A percentile compares a stretch with the other conserved stretches of the same genome.
phyloP scores from a whole-genome alignment of 1,140 invertebrate genomes.

The Drosophila pallidifrons region DNA sequence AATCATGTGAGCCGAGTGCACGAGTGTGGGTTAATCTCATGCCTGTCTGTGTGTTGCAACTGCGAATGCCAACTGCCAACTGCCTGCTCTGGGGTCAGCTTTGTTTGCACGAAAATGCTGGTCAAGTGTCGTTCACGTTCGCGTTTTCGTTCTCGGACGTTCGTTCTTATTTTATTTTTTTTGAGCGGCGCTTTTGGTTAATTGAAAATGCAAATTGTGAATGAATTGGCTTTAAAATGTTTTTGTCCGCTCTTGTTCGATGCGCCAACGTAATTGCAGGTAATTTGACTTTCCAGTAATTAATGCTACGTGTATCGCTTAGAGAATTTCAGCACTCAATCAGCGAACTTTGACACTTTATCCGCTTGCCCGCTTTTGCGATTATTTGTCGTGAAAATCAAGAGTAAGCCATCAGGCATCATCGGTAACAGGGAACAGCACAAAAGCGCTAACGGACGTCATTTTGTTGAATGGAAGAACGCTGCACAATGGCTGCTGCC shows the following conservation, averaged over 20 bases:
- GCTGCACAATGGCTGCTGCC: constrained; percentile 48
- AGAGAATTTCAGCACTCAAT: constrained; percentile 35
- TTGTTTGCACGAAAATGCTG: constrained; percentile 65
- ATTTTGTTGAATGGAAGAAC: constrained; percentile 44
- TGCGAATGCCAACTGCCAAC: neutral
- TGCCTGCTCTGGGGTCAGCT: constrained; percentile 31
- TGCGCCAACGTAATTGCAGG: constrained; percentile 21
- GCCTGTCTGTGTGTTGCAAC: neutral
- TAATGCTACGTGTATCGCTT: constrained; percentile 26
- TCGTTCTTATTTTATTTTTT: constrained; percentile 17
- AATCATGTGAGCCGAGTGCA: neutral
- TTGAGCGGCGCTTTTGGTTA: constrained; percentile 41
- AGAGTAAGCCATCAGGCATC: constrained; percentile 21
- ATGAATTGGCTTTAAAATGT: constrained; percentile 48
- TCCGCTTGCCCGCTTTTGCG: neutral
- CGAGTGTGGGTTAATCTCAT: constrained; percentile 51
- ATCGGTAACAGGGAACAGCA: constrained; percentile 5
- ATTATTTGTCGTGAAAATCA: constrained; percentile 30
- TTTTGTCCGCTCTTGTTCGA: neutral
- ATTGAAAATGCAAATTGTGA: constrained; percentile 79
- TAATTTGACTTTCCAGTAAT: constrained; percentile 38
- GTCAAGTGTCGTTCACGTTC: constrained; percentile 58
- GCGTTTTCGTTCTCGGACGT: constrained; percentile 37
- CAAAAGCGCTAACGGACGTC: constrained; percentile 37
- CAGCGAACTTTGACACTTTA: constrained; percentile 19